These are phyloP conservation scores for human (Homo sapiens) DNA, from an alignment of 2,113 vertebrate species.

Conservation along the genomic window GRCh38 chr2:175777001-175777500, in stretches of 20 bases:
- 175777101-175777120: background rate
- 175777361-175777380: background rate
- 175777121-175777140: background rate
- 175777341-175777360: background rate
- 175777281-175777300: background rate
- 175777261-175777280: background rate
- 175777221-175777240: background rate
- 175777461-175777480: no score
- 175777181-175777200: background rate
- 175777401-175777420: no score
- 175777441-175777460: no score
- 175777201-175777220: background rate
- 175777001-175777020: slow-evolving; percentile 3
- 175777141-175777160: background rate
- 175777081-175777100: background rate
- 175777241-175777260: background rate
- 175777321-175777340: background rate
- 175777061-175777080: background rate
- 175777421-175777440: no score
- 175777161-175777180: background rate
- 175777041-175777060: background rate
- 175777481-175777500: no score
- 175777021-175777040: background rate
- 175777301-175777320: background rate
- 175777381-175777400: no score